Percentiles rank a stretch among this genome's conserved stretches.
Evolutionary conservation across 2,113 vertebrate genomes (phyloP).

Genomic region (Cebidichthys violaceus): DNA sequence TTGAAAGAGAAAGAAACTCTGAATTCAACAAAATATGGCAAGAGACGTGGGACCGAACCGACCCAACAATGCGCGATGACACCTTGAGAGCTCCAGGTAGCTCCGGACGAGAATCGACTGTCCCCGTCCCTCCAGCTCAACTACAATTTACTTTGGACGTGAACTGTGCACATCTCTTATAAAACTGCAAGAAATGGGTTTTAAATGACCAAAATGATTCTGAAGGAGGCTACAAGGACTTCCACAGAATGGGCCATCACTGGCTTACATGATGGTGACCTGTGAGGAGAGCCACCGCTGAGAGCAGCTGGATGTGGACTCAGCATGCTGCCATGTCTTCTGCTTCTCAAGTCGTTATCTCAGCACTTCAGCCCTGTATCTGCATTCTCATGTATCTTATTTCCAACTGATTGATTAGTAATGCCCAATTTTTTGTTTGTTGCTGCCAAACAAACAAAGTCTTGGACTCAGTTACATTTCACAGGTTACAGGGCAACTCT

Average conservation of each 20-base stretch:
- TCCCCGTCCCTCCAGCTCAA: background rate
- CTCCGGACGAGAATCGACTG: no score
- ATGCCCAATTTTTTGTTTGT: conserved; percentile 68
- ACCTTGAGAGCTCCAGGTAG: no score
- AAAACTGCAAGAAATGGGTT: background rate
- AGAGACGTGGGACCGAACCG: no score
- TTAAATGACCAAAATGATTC: background rate
- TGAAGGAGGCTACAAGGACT: background rate
- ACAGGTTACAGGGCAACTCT: conserved; percentile 75
- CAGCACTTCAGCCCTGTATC: conserved; percentile 55
- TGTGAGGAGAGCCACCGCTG: background rate
- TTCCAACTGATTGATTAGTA: conserved; percentile 73
- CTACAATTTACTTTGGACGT: background rate
- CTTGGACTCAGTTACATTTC: conserved; percentile 74
- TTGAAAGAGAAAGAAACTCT: no score
- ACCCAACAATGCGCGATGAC: no score
- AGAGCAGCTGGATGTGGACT: background rate
- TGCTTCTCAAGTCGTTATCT: conserved; percentile 53
- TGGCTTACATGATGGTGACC: background rate
- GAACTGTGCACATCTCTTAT: background rate
- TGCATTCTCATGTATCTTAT: conserved; percentile 69
- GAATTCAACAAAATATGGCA: background rate
- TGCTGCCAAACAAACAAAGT: conserved; percentile 46
- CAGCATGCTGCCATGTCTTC: background rate
- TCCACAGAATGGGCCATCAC: background rate